Evolutionary conservation across 2,797 vertebrate species (phyloP), one percentile per base, ranked within the genome.

Genomic region (Pygocentrus nattereri): DNA sequence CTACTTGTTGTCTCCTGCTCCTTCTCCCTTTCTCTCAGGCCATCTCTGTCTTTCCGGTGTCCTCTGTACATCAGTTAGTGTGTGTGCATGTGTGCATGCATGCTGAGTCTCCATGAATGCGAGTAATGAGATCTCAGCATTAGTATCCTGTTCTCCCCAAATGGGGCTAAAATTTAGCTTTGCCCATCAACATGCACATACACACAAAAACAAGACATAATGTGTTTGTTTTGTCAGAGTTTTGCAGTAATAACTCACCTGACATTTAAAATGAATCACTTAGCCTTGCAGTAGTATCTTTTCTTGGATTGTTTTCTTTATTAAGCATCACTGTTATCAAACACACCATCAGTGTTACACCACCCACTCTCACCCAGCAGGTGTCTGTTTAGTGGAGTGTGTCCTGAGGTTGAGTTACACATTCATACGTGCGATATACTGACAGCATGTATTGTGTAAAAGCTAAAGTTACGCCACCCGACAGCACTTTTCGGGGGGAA

Each of bases 121-220:
- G 49, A 47, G 58, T 77, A 87, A 82, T 84, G 76, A 83, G 82
- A 74, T 79, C 72, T 79, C 81, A 84, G 78, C 61, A 54, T 58
- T 76, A 61, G 71, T 58, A 52, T 76, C 73, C 58, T 82, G 23
- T 78, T 74, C 64, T 47, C 3, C 12, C 19, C 64, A 41, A 79
- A 71, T 49, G 25, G n/a, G 70, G 25, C 38, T 75, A 67, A 52
- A 74, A 54, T 75, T n/a, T 13, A 49, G 19, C 18, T 34, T 76
- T 19, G 25, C 76, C 64, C 73, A 76, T 38, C 34, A 44, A 75
- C 75, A 85, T 34, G 2, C 49, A 49, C 72, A 75, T 13, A 56
- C 25, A 44, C 25, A 47, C 50, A 67, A 12, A 25, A 12, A 30
- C 12, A 19, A 52, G 16, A 50, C 50, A 52, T 5, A 19, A 18